A percentile compares a stretch with the other conserved stretches of the same genome.
phyloP scores from a whole-genome alignment of 2,113 vertebrate species.

The Parotia lawesii region DNA sequence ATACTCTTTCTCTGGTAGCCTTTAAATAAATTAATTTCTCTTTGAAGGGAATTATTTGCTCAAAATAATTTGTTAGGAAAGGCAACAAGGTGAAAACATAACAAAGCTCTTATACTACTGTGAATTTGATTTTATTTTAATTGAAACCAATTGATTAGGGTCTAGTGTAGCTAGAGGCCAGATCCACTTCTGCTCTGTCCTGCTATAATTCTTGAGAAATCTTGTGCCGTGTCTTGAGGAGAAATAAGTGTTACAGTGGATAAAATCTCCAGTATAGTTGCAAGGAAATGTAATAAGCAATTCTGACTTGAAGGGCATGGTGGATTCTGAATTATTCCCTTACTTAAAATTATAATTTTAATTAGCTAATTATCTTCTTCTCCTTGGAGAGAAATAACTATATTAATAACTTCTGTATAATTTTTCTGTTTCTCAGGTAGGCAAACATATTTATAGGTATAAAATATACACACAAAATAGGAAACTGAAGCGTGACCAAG shows the following conservation, averaged over 20 bases:
- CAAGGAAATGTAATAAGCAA: neutral
- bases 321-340: neutral
- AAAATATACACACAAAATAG: neutral
- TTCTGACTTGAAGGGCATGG: neutral
- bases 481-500: neutral
- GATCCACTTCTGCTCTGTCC: neutral
- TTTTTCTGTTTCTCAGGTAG: neutral
- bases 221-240: neutral
- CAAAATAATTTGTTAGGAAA: neutral
- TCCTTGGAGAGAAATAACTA: neutral
- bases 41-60: neutral
- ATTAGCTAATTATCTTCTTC: neutral
- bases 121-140: neutral
- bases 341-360: neutral
- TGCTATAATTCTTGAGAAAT: neutral
- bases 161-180: neutral
- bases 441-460: neutral
- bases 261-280: neutral
- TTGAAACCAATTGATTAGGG: neutral
- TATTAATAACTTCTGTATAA: neutral
- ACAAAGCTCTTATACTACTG: neutral
- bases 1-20: neutral
- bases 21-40: neutral
- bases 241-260: rapidly evolving
- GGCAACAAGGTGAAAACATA: neutral